These are phyloP conservation scores for Cyrtorhinus lividipennis DNA, from an alignment of 1,140 invertebrate genomes.

Conservation along the genomic window DNA sequence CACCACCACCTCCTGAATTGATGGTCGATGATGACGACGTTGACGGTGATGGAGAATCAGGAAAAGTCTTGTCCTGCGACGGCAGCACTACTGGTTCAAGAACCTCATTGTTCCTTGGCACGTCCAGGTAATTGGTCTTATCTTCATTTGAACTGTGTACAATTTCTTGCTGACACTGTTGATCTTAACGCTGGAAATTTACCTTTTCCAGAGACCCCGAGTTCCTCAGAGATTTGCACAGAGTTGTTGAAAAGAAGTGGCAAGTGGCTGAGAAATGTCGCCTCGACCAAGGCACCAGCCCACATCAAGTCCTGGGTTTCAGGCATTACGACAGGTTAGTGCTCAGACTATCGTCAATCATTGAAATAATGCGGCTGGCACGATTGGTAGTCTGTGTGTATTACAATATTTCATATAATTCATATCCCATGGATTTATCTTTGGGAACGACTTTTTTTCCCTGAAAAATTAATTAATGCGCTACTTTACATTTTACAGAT, in stretches of 20 bases:
- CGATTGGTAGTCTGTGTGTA: no score
- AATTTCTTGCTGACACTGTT: no score
- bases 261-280: slow-evolving; percentile 85
- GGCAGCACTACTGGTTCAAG: not conserved
- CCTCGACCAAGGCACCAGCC: slow-evolving; percentile 63
- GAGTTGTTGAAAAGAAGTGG: slow-evolving; percentile 88
- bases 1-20: slow-evolving; percentile 37
- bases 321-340: slow-evolving; percentile 29
- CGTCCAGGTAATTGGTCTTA: not conserved
- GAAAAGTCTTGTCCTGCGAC: not conserved
- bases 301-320: slow-evolving; percentile 81
- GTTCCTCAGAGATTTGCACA: slow-evolving; percentile 72
- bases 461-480: no score
- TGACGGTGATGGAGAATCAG: slow-evolving; percentile 29
- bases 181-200: no score
- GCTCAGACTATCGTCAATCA: no score
- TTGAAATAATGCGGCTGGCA: no score
- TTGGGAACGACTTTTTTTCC: no score
- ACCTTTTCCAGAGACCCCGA: slow-evolving; percentile 35
- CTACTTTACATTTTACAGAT: no score
- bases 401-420: no score
- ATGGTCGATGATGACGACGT: slow-evolving; percentile 29
- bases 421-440: no score
- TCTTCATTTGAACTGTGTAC: no score
- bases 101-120: not conserved